Percentiles rank a stretch among this genome's conserved stretches.
These are phyloP conservation scores for Micrasema minimum DNA, from an alignment of 1,140 invertebrate genomes.

Conservation along the genomic window DNA sequence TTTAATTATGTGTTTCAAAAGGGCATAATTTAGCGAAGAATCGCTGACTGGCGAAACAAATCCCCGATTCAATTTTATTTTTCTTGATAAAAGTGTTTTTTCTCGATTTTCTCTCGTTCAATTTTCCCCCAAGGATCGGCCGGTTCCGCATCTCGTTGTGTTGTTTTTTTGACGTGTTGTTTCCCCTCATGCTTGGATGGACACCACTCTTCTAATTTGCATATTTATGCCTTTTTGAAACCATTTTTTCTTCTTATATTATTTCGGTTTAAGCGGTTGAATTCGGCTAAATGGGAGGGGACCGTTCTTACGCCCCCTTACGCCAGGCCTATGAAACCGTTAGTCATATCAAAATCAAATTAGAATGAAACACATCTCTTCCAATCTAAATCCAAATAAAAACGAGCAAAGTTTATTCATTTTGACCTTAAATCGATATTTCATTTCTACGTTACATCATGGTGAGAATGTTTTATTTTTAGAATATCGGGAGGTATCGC, in stretches of 20 bases:
- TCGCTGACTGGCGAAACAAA: too few relatives aligned
- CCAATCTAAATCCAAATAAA: too few relatives aligned
- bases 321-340: slow-evolving; percentile 7
- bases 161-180: slow-evolving; percentile 35
- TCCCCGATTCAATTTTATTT: neutral
- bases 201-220: slow-evolving; percentile 46
- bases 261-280: slow-evolving; percentile 47
- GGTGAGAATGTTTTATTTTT: too few relatives aligned
- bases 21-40: too few relatives aligned
- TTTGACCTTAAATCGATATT: too few relatives aligned
- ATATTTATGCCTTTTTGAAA: slow-evolving; percentile 52
- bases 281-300: slow-evolving; percentile 30
- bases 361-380: neutral
- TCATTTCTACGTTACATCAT: too few relatives aligned
- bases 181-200: slow-evolving; percentile 41
- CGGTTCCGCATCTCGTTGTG: slow-evolving; percentile 9
- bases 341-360: slow-evolving; percentile 13
- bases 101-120: slow-evolving; percentile 4
- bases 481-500: too few relatives aligned
- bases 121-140: slow-evolving; percentile 26
- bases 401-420: too few relatives aligned
- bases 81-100: slow-evolving; percentile 16
- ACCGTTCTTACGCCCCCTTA: slow-evolving; percentile 21
- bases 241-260: slow-evolving; percentile 47
- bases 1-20: too few relatives aligned